phyloP scores from a whole-genome alignment of 2,113 vertebrate genomes.

The Heloderma charlesbogerti region DNA sequence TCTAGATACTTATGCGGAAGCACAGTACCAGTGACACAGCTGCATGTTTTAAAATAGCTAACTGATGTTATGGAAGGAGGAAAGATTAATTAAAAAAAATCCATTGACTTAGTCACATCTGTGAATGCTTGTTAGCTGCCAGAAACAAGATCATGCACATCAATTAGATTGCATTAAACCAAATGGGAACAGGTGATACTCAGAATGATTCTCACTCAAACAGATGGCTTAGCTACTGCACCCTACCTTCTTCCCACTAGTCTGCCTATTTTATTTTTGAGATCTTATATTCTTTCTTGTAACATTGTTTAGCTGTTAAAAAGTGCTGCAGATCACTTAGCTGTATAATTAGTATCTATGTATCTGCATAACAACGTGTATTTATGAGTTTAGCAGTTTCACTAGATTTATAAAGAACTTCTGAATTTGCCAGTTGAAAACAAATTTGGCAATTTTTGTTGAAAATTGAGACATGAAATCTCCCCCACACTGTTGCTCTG shows the following conservation, averaged over 20 bases:
- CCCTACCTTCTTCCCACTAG: not conserved
- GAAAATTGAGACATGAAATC: not conserved
- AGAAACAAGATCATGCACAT: not conserved
- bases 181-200: not conserved
- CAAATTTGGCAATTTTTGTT: not conserved
- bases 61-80: not conserved
- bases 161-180: not conserved
- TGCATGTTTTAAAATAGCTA: not conserved
- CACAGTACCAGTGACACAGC: not conserved
- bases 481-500: not conserved
- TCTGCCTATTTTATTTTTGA: not conserved
- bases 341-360: not conserved
- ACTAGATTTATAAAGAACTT: not conserved
- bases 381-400: not conserved
- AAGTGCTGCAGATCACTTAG: not conserved
- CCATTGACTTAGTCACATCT: not conserved
- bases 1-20: not conserved
- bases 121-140: not conserved
- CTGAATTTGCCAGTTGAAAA: not conserved
- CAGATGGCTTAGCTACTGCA: not conserved
- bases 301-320: not conserved
- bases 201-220: not conserved
- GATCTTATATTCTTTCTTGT: not conserved
- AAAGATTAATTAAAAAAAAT: not conserved
- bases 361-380: not conserved